phyloP scores from a whole-genome alignment of 2,888 invertebrate genomes.

The Sepioteuthis lessoniana region DNA sequence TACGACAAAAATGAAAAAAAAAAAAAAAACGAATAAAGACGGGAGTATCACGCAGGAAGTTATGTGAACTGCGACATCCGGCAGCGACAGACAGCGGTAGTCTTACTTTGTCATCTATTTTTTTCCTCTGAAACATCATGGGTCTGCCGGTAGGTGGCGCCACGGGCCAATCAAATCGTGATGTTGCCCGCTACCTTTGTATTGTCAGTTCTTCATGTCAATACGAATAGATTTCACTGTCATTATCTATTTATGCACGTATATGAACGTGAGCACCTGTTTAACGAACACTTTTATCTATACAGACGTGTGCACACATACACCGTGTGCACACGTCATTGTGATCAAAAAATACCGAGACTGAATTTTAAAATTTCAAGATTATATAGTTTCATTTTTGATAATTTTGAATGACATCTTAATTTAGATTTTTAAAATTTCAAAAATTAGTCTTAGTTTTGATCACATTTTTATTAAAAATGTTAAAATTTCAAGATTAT shows the following conservation, averaged over 20 bases:
- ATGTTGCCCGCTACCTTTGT: neutral
- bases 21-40: neutral
- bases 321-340: too few species aligned
- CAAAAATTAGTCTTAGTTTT: too few species aligned
- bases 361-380: too few species aligned
- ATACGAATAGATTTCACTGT: neutral
- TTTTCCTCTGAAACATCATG: neutral
- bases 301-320: too few species aligned
- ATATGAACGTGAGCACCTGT: neutral
- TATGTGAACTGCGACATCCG: slow-evolving; percentile 1
- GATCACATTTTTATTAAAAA: too few species aligned
- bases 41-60: neutral
- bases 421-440: too few species aligned
- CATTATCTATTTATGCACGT: neutral
- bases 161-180: neutral
- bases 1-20: neutral
- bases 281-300: too few species aligned
- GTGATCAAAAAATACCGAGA: too few species aligned
- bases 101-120: neutral
- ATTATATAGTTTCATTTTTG: too few species aligned
- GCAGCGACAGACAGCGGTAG: slow-evolving; percentile 33
- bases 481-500: too few species aligned
- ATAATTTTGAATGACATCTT: too few species aligned
- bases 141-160: neutral
- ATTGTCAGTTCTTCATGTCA: neutral